phyloP scores from a whole-genome alignment of 2,888 invertebrate genomes.

The Thereva unica region DNA sequence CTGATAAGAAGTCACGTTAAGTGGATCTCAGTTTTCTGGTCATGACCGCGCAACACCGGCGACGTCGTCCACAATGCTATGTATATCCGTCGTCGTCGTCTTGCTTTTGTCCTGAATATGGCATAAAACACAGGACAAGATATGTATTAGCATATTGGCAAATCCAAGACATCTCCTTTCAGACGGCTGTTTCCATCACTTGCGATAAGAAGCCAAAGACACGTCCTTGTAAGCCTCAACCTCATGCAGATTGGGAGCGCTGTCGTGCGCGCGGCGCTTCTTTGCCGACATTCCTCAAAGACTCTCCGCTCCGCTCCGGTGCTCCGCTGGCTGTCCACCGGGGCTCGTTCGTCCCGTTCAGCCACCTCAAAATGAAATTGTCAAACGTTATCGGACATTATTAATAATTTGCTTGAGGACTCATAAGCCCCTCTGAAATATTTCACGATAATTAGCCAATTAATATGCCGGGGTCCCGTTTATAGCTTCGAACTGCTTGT shows the following conservation, averaged over 20 bases:
- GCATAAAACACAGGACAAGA: conserved; percentile 26
- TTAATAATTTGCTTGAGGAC: conserved; percentile 42
- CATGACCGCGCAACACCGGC: conserved; percentile 9
- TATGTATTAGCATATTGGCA: conserved; percentile 24
- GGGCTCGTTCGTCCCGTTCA: neutral
- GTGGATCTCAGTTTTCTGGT: conserved; percentile 31
- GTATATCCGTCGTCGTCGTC: neutral
- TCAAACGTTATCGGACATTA: conserved; percentile 40
- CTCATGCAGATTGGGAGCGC: neutral
- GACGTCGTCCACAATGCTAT: neutral
- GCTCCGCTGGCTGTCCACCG: no score
- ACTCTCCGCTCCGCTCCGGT: no score
- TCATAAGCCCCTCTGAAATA: conserved; percentile 38
- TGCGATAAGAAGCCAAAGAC: conserved; percentile 16
- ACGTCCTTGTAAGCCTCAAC: conserved; percentile 11
- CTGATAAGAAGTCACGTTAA: conserved; percentile 29
- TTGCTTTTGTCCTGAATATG: conserved; percentile 11
- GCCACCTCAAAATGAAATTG: conserved; percentile 38
- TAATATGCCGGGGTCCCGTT: conserved; percentile 36
- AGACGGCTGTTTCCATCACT: conserved; percentile 32
- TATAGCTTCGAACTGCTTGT: conserved; percentile 39
- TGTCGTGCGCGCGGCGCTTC: conserved; percentile 6
- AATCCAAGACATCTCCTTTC: conserved; percentile 24
- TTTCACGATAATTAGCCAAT: conserved; percentile 43
- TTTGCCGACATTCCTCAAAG: conserved; percentile 1